Evolutionary conservation across 2,797 vertebrate genomes (phyloP).

Genomic region (Macrochelys suwanniensis): DNA sequence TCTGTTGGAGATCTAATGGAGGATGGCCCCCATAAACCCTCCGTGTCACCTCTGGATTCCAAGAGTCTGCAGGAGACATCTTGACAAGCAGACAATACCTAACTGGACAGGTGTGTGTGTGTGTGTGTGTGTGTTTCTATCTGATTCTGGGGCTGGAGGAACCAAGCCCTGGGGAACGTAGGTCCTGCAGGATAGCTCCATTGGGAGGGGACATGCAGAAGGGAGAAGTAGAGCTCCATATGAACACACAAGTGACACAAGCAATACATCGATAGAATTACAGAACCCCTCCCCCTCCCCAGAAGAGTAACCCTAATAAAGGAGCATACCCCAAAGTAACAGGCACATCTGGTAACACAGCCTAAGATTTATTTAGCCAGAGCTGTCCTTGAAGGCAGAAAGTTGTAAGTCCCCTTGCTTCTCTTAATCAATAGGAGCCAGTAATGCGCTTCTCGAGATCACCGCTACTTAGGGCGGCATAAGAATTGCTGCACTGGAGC

Average conservation of each 20-base stretch:
- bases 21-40: conserved; percentile 13
- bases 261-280: no score
- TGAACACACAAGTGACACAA: no score
- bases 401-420: neutral
- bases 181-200: no score
- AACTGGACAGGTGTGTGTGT: neutral
- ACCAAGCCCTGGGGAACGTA: no score
- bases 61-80: neutral
- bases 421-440: neutral
- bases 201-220: no score
- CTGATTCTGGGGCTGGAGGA: no score
- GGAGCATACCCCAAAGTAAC: no score
- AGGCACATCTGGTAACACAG: no score
- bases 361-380: neutral
- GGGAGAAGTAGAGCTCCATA: no score
- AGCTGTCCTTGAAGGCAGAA: neutral
- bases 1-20: conserved; percentile 26
- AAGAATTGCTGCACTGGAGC: neutral
- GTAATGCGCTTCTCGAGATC: neutral
- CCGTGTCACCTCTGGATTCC: conserved; percentile 24
- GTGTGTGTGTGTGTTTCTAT: no score
- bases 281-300: no score
- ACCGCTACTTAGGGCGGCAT: neutral
- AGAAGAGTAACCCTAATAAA: no score
- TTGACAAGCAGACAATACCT: conserved; percentile 13